Conservation (phyloP, 2,113 vertebrate genomes). For the Ibidorhyncha struthersii region DNA sequence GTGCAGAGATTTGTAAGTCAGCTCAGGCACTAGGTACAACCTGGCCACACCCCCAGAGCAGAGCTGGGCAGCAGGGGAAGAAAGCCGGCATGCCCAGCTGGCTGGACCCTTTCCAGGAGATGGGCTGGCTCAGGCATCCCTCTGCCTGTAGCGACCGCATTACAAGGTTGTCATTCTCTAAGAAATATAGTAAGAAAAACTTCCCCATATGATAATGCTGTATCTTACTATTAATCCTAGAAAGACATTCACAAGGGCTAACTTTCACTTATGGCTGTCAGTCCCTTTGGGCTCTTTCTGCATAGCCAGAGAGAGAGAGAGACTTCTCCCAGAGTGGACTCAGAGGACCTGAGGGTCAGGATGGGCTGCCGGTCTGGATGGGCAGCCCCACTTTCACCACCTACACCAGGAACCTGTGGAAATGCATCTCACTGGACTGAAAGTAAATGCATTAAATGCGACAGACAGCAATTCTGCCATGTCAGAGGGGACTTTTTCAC, state of each 20-base stretch:
- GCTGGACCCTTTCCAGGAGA: background rate
- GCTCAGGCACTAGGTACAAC: background rate
- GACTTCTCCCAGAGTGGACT: background rate
- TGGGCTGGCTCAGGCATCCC: background rate
- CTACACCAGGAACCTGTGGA: background rate
- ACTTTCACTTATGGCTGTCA: background rate
- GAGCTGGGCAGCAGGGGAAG: background rate
- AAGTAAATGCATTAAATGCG: background rate
- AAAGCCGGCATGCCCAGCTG: background rate
- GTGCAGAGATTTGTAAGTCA: background rate
- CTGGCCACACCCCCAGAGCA: background rate
- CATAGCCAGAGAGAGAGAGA: background rate
- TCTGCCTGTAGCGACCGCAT: rapidly evolving
- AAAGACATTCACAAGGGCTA: background rate
- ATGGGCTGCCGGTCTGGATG: rapidly evolving
- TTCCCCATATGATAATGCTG: rapidly evolving
- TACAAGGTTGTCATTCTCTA: background rate
- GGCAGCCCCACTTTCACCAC: rapidly evolving
- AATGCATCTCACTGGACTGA: background rate
- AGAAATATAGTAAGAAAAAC: background rate
- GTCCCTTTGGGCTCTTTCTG: background rate
- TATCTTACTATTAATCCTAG: background rate
- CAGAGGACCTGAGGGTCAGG: no score
- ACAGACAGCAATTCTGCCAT: background rate
- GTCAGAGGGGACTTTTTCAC: background rate